Base-by-base conservation (phyloP, 2,797 vertebrate species). In the Ceyx erithaca region DNA sequence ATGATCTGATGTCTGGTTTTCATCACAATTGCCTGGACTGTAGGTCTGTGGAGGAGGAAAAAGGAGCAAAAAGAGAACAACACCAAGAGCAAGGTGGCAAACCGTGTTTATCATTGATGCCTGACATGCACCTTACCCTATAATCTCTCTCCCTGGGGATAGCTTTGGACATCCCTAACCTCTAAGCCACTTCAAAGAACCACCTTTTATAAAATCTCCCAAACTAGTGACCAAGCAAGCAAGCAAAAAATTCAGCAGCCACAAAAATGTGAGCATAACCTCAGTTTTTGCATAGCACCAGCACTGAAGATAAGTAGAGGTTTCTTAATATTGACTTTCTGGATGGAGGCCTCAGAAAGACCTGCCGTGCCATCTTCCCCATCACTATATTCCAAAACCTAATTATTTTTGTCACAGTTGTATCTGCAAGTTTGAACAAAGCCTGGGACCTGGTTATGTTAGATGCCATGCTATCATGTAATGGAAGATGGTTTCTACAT, bases 121-220 rank as follows among this genome's bases (percentile, higher is more conserved):
- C 76, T 92, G 79, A 85, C 81, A 51, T 72, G 72, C 13, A 9
- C 58, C 63, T 49, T 76, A 43, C 68, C 35, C 69, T 87, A 2
- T 80, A 92, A 79, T 94, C 57, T 86, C 18, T 58, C 55, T 95
- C 75, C 58, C 43, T 54, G 68, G 88, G 81, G 81, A 46, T 41
- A 59, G 45, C 51, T 90, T 79, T 1, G 55, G 90, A 76, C 80
- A 82, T 91, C 85, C 46, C 45, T 76, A 90, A 37, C 81, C 62
- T 87, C 92, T 22, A 23, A 96, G 63, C 88, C 93, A 96, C 93
- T 93, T 95, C 51, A 92, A 80, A 94, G 84, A 89, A 71, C 66
- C 55, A 66, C 72, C 37, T 83, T 90, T 76, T 41, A 84, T 90
- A 92, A 90, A 67, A 52, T 6, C 75, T 46, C 92, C 79, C 89